Evolutionary conservation across 35 echinoderm and acorn worm genomes (phyloP).

Genomic region (Ptychodera flava): DNA sequence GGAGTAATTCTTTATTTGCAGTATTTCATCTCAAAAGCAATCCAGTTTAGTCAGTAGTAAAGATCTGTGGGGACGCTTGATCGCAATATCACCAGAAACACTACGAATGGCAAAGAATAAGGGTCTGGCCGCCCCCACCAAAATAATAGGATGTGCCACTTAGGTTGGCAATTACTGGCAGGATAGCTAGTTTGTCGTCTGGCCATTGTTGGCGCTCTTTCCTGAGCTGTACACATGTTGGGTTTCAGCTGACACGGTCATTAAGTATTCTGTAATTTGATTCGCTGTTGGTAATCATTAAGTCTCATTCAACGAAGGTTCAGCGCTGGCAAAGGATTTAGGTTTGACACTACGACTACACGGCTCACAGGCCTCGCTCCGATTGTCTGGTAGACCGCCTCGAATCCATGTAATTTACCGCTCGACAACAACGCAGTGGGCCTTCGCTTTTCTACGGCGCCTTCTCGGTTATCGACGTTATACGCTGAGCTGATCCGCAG

Average conservation of each 20-base stretch:
- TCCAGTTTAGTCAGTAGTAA: too few species aligned
- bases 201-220: neutral
- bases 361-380: neutral
- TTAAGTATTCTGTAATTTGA: constrained; percentile 2
- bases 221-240: neutral
- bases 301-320: neutral
- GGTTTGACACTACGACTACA: neutral
- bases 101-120: too few species aligned
- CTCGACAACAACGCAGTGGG: neutral
- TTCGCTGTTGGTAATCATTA: constrained; percentile 1
- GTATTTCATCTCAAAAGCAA: too few species aligned
- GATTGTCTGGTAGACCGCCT: neutral
- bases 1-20: too few species aligned
- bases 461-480: neutral
- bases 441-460: neutral
- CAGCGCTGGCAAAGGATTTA: neutral
- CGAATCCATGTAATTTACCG: neutral
- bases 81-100: too few species aligned
- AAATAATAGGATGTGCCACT: too few species aligned
- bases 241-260: neutral
- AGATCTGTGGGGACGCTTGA: too few species aligned
- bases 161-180: neutral
- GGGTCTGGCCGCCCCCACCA: too few species aligned
- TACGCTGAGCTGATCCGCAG: neutral
- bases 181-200: neutral